Base-by-base conservation (phyloP, 2,888 invertebrate species). In the Temnothorax ravouxi region DNA sequence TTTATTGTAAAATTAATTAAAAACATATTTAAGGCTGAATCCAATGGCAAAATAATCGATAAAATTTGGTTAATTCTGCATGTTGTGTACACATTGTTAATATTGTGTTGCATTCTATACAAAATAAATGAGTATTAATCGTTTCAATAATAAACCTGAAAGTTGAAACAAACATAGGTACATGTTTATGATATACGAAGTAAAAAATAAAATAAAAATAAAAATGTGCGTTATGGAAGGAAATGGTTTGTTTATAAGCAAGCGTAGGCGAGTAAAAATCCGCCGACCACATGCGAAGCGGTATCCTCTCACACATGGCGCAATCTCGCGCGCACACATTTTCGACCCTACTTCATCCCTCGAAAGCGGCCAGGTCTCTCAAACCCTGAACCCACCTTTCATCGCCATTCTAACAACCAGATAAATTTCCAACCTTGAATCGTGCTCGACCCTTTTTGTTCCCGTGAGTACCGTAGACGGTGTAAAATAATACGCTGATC, bases 361-460 rank as follows among this genome's bases (percentile, higher is more conserved):
- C 29, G 13, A 52, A 67, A 86, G 54, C 72, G 75, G 44, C 34
- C 6, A 5, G 59, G 44, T 66, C 59, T 21, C 71, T 41, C 61
- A 41, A 50, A 72, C 41, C 54, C 69, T 41, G 15, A 69, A 67
- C 9, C 34, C 25, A 77, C 71, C 72, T 82, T 79, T 83, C 67
- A 34, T 82, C 71, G 75, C 18, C 61, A 41, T 38, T 76, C 86
- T 71, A 79, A 79, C 86, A 44, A 74, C 34, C 82, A 86, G 44
- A 87, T 87, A 88, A 89, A 88, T 89, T 89, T 84, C 66, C 76
- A 61, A 66, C 74, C 82, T 54, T 29, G 69, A 47, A 77, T 83
- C 79, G 82, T 13, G 47, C 52, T 15, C 47, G 83, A 88, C 56
- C 76, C 87, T 72, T 72, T 80, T 50, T 72, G 75, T 84, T 62